phyloP scores from a whole-genome alignment of 2,113 vertebrate genomes.

The Corynorhinus townsendii region DNA sequence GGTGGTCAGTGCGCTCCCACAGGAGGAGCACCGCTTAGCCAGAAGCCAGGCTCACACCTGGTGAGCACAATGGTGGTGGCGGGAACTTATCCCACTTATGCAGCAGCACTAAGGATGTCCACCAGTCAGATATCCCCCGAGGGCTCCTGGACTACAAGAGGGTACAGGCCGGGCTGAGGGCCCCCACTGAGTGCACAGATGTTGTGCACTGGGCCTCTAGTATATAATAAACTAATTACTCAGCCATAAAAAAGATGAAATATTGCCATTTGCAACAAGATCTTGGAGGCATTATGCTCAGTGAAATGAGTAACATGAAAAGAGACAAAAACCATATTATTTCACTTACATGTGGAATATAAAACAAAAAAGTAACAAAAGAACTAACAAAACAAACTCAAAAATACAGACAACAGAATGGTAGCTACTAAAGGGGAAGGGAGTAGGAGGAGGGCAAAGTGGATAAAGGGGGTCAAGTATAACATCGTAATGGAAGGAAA shows the following conservation, averaged over 20 bases:
- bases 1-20: too few relatives aligned
- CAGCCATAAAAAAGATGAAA: background rate
- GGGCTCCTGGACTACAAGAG: too few relatives aligned
- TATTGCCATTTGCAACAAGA: background rate
- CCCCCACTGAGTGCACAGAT: too few relatives aligned
- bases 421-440: background rate
- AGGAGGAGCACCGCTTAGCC: too few relatives aligned
- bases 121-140: too few relatives aligned
- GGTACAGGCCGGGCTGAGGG: too few relatives aligned
- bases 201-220: too few relatives aligned
- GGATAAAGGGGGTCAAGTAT: background rate
- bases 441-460: background rate
- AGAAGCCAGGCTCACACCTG: too few relatives aligned
- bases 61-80: too few relatives aligned
- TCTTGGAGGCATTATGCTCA: background rate
- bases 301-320: background rate
- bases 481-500: background rate
- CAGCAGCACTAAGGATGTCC: too few relatives aligned
- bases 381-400: background rate
- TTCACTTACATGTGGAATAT: background rate
- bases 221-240: background rate
- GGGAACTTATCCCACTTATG: too few relatives aligned
- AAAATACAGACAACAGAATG: background rate
- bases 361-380: background rate
- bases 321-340: background rate